Evolutionary conservation across 2,888 invertebrate genomes (phyloP), one percentile per base, ranked within the genome.

Genomic region (Mythimna albipuncta): DNA sequence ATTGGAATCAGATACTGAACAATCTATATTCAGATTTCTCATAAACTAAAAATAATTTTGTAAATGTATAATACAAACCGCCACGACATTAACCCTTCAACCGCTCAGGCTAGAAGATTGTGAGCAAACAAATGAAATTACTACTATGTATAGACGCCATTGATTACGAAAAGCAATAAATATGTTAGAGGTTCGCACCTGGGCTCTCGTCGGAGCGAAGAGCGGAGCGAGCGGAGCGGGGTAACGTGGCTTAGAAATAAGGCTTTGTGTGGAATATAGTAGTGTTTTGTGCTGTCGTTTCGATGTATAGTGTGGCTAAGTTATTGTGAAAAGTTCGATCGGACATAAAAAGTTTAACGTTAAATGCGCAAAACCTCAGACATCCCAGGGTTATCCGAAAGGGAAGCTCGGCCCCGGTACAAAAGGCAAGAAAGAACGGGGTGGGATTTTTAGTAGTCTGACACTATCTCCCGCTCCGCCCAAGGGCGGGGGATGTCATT

Each of bases 161-260:
- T 81, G 82, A 81, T 81, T 82, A 72, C 67, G 55, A 41, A 67
- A 72, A 69, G 72, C 79, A 82, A 81, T 81, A 81, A 81, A 82
- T 81, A 81, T 82, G 79, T 81, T 75, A 69, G 69, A 67, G 67
- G 57, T 69, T 78, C 75, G 79, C 81, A 81, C 81, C 81, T 81
- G 81, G 63, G 71, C 55, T 55, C 11, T 26, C 67, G 57, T 19
- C 57, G 52, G 50, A 74, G 57, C 44, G 47, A 54, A 65, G 63
- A 69, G 57, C 72, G 55, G n/a, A 77, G 70, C 72, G 67, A 65
- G 50, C 65, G 62, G 16, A 74, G 68, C 74, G 64, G 58, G 66
- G 67, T 55, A 61, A 44, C 38, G 64, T 47, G 52, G 58, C 58
- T 63, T 69, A 58, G 64, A 65, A 72, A 65, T 74, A 62, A 74